Conservation (phyloP, 2,888 invertebrate genomes). For the Pecten maximus region DNA sequence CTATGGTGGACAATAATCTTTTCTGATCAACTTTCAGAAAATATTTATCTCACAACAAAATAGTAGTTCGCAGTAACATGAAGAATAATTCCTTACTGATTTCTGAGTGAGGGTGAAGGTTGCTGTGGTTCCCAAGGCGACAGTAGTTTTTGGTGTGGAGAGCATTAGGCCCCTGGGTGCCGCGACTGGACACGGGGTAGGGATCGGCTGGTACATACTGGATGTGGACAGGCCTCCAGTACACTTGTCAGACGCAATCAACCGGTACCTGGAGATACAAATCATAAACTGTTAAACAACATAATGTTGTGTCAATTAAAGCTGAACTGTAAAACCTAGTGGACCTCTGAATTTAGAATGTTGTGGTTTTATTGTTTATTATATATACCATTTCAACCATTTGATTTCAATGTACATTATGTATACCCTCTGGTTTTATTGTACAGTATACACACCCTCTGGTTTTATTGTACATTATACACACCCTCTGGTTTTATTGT, state of each 20-base stretch:
- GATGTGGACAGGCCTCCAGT: conserved; percentile 58
- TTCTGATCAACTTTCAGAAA: no score
- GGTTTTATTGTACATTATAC: no score
- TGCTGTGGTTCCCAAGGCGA: conserved; percentile 62
- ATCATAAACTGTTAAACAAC: background rate
- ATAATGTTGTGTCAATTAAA: no score
- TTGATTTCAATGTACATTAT: no score
- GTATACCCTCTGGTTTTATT: no score
- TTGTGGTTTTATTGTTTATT: no score
- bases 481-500: no score
- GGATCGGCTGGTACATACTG: conserved; percentile 57
- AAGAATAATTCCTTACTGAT: conserved; percentile 60
- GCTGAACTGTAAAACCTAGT: no score
- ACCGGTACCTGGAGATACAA: conserved; percentile 71
- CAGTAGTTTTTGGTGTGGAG: conserved; percentile 56
- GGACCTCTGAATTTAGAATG: no score
- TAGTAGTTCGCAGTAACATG: background rate
- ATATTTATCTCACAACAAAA: background rate
- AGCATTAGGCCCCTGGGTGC: conserved; percentile 70
- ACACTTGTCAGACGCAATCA: conserved; percentile 75
- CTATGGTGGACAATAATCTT: no score
- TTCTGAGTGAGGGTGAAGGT: conserved; percentile 70
- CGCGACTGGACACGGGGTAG: conserved; percentile 68
- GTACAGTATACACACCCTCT: no score
- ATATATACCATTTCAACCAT: no score